Evolutionary conservation across 1,140 invertebrate genomes (phyloP).

Genomic region (Oreohelix idahoensis): DNA sequence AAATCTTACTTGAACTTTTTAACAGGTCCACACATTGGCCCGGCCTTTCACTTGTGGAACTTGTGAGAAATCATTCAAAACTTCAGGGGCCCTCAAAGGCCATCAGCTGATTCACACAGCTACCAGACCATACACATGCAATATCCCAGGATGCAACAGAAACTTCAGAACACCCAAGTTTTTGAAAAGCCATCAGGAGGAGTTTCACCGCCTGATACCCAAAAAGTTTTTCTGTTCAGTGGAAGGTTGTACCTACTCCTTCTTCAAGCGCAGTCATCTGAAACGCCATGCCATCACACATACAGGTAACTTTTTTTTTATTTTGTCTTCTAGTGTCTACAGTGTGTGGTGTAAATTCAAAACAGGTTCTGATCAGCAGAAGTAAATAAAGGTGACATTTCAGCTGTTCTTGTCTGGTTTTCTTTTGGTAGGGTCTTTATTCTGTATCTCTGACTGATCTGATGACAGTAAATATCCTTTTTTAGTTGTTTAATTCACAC

Average conservation of each 20-base stretch:
- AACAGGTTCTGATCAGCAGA: too few species aligned
- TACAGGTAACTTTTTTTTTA: slow-evolving; percentile 52
- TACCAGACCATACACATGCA: slow-evolving; percentile 58
- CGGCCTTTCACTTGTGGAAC: slow-evolving; percentile 71
- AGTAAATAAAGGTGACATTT: too few species aligned
- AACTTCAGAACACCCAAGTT: slow-evolving; percentile 61
- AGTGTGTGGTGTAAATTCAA: too few species aligned
- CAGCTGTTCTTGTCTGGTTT: too few species aligned
- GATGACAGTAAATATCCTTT: too few species aligned
- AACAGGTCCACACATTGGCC: slow-evolving; percentile 36
- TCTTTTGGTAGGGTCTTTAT: too few species aligned
- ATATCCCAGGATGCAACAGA: slow-evolving; percentile 61
- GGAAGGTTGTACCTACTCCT: slow-evolving; percentile 62
- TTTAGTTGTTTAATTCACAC: too few species aligned
- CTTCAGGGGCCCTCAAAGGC: slow-evolving; percentile 52
- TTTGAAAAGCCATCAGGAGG: slow-evolving; percentile 62
- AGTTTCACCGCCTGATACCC: slow-evolving; percentile 60
- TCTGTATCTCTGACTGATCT: too few species aligned
- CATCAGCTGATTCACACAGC: slow-evolving; percentile 56
- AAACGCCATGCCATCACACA: slow-evolving; percentile 66
- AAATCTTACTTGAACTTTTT: not conserved
- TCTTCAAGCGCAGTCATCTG: slow-evolving; percentile 67
- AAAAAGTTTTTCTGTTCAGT: slow-evolving; percentile 62
- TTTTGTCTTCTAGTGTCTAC: too few species aligned
- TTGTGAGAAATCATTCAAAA: slow-evolving; percentile 74